Evolutionary conservation across 2,113 vertebrate species (phyloP).

Genomic region (Callopanchax toddi): DNA sequence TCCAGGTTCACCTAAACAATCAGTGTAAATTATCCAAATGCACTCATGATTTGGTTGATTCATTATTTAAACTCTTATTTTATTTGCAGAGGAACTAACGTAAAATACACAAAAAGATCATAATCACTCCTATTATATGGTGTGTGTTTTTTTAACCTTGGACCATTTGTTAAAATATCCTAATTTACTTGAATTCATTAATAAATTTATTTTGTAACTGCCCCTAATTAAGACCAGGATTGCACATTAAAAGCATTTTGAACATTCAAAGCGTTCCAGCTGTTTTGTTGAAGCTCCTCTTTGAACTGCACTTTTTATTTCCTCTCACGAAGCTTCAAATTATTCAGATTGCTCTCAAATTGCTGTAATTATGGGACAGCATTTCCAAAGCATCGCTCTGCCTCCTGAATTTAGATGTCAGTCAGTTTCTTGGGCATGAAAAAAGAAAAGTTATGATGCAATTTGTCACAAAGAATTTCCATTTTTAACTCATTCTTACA

Average conservation of each 20-base stretch:
- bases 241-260: conserved; percentile 4
- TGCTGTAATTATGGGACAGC: conserved; percentile 56
- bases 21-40: too few species aligned
- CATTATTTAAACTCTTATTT: too few species aligned
- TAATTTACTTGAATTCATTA: background rate
- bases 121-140: too few species aligned
- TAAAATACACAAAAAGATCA: too few species aligned
- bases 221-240: background rate
- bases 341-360: conserved; percentile 53
- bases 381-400: conserved; percentile 28
- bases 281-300: conserved; percentile 12
- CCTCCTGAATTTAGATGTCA: conserved; percentile 19
- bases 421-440: conserved; percentile 2
- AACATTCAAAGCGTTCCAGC: conserved; percentile 3
- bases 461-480: background rate
- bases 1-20: too few species aligned
- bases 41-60: too few species aligned
- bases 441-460: background rate
- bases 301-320: conserved; percentile 26
- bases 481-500: background rate
- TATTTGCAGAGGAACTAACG: too few species aligned
- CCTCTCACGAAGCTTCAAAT: conserved; percentile 13
- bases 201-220: too few species aligned
- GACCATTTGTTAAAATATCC: background rate
- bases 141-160: too few species aligned